Evolutionary conservation across 2,113 vertebrate species (phyloP).

Genomic region (Alligator mississippiensis): DNA sequence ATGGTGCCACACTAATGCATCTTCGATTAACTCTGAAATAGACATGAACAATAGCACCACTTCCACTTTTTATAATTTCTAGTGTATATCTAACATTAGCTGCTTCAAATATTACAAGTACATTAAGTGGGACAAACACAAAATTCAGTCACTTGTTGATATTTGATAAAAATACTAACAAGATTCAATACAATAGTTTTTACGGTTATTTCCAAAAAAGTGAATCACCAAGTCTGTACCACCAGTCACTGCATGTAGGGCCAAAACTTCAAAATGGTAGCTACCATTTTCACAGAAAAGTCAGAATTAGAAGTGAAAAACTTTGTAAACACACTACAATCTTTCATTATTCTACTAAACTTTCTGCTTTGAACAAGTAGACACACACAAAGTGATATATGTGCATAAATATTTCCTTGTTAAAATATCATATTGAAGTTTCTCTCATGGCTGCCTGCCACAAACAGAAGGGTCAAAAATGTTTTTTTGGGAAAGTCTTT

Average conservation of each 20-base stretch:
- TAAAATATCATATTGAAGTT: not conserved
- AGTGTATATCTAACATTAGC: not conserved
- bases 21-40: constrained; percentile 91
- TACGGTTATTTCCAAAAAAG: too few relatives aligned
- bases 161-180: not conserved
- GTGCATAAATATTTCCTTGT: not conserved
- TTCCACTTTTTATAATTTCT: not conserved
- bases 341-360: not conserved
- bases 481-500: not conserved
- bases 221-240: too few relatives aligned
- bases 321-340: not conserved
- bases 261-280: not conserved
- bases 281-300: not conserved
- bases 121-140: not conserved
- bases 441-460: not conserved
- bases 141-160: not conserved
- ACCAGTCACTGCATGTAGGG: not conserved
- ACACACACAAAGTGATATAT: not conserved
- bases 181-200: not conserved
- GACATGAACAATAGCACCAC: not conserved
- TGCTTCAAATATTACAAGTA: not conserved
- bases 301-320: not conserved
- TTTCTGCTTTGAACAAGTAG: not conserved
- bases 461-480: not conserved
- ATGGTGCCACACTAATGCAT: constrained; percentile 95